phyloP scores from a whole-genome alignment of 2,113 vertebrate genomes.

The Pithys albifrons region DNA sequence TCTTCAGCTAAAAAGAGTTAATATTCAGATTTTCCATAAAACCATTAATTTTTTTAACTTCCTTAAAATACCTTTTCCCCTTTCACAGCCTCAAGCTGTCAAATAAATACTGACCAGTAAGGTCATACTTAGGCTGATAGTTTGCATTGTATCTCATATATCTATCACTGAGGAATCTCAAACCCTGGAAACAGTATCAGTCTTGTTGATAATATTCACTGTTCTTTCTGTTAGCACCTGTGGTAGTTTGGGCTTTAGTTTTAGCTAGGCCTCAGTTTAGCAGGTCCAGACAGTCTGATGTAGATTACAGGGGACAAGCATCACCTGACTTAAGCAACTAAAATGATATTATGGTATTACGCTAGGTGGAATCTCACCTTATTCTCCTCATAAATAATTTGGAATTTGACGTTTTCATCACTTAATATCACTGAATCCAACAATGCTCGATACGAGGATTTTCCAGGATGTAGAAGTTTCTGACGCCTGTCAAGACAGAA shows the following conservation, averaged over 20 bases:
- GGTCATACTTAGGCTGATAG: neutral
- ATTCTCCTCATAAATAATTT: slow-evolving; percentile 72
- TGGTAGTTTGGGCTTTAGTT: no score
- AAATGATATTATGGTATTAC: neutral
- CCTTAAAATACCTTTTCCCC: neutral
- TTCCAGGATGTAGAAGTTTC: slow-evolving; percentile 72
- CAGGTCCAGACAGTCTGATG: no score
- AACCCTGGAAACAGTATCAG: neutral
- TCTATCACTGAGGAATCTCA: neutral
- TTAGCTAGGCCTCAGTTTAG: no score
- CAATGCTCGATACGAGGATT: slow-evolving; percentile 73
- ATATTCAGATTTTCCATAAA: neutral
- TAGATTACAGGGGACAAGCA: no score
- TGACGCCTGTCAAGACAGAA: slow-evolving; percentile 78
- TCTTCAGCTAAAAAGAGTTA: neutral
- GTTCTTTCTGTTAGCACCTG: neutral
- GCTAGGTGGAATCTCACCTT: slow-evolving; percentile 67
- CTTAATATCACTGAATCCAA: slow-evolving; percentile 80
- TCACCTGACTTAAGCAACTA: no score
- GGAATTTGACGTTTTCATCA: slow-evolving; percentile 74
- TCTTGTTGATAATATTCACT: neutral
- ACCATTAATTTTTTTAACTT: neutral
- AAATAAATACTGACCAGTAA: neutral
- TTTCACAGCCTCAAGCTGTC: neutral
- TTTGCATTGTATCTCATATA: neutral